These are phyloP conservation scores for Zootermopsis nevadensis DNA, from an alignment of 2,888 invertebrate genomes.

Conservation along the genomic window DNA sequence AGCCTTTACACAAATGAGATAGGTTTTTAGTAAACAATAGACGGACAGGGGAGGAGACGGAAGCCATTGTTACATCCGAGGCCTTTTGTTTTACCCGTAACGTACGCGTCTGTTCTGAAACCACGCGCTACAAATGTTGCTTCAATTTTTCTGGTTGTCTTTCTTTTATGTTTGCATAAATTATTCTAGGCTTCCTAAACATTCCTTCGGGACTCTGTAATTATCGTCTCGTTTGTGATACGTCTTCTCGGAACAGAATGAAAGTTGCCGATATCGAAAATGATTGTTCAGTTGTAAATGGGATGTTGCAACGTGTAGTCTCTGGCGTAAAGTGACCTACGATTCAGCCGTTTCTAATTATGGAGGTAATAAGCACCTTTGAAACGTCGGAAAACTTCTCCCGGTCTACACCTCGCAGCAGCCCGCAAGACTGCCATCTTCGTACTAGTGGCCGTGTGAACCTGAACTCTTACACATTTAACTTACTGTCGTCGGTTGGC, in stretches of 20 bases:
- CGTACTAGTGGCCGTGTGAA: no score
- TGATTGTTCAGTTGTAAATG: no score
- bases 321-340: no score
- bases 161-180: slow-evolving; percentile 18
- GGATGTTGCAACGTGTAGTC: no score
- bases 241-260: not conserved
- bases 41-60: not conserved
- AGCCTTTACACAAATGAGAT: slow-evolving; percentile 32
- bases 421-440: no score
- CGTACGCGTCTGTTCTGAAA: slow-evolving; percentile 3
- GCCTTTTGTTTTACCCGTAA: slow-evolving; percentile 22
- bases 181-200: slow-evolving; percentile 1
- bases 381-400: no score
- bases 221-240: slow-evolving; percentile 4
- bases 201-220: not conserved
- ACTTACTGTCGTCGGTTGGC: no score
- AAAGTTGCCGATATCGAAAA: not conserved
- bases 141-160: slow-evolving; percentile 10
- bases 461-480: no score
- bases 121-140: slow-evolving; percentile 7
- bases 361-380: no score
- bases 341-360: no score
- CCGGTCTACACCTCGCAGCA: no score
- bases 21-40: slow-evolving; percentile 37
- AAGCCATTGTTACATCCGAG: slow-evolving; percentile 8